Evolutionary conservation across 2,888 invertebrate genomes (phyloP).

Genomic region (Idaea aversata): DNA sequence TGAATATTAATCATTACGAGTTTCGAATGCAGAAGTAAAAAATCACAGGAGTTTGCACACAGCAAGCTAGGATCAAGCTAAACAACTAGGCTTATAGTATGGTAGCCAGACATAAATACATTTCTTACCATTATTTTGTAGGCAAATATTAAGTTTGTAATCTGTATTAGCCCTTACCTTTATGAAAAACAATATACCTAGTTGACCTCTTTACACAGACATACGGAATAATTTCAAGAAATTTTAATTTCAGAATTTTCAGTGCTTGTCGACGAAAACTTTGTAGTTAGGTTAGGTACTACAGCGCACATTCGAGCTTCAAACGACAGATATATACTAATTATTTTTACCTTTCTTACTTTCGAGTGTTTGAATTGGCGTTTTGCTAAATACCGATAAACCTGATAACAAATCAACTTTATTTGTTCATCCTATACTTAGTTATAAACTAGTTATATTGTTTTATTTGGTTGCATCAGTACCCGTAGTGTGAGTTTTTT

Average conservation of each 20-base stretch:
- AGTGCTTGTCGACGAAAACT: background rate
- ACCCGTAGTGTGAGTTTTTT: too few relatives aligned
- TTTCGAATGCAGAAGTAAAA: too few relatives aligned
- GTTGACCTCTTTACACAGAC: conserved; percentile 13
- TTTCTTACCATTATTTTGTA: background rate
- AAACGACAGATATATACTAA: background rate
- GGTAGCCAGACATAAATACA: too few relatives aligned
- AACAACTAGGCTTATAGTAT: too few relatives aligned
- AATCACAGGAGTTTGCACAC: too few relatives aligned
- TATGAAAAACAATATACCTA: conserved; percentile 1
- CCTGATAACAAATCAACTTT: background rate
- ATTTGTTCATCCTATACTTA: too few relatives aligned
- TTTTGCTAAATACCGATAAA: background rate
- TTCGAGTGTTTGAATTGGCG: background rate
- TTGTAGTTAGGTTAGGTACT: background rate
- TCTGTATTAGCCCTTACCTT: background rate
- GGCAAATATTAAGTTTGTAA: background rate
- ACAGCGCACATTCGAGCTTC: background rate
- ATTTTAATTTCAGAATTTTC: conserved; percentile 22
- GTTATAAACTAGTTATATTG: too few relatives aligned
- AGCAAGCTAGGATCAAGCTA: too few relatives aligned
- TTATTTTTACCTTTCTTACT: background rate
- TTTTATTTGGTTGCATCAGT: too few relatives aligned
- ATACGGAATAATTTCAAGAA: conserved; percentile 26
- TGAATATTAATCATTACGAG: too few relatives aligned